Base-by-base conservation (phyloP, 2,888 invertebrate species). In the Caenorhabditis sp. region DNA sequence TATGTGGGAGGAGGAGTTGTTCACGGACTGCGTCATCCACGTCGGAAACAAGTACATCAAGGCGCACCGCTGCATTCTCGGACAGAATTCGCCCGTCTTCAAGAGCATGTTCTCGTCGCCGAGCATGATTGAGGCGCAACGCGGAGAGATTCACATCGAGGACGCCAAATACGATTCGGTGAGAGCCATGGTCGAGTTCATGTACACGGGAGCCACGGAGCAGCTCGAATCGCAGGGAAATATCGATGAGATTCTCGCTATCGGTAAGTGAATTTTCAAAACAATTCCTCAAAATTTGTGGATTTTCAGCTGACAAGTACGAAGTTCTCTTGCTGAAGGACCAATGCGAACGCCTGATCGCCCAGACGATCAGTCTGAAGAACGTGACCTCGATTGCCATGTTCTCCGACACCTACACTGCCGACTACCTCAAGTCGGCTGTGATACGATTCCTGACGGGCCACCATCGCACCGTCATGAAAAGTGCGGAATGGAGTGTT, bases 1-100 rank as follows among this genome's bases (percentile, higher is more conserved):
- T n/a, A 85, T 87, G 86, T 82, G 83, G 79, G 82, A 86, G 37
- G 71, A 71, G 13, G 84, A 86, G 46, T 65, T 84, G 1, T 86
- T 87, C 62, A 81, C 85, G 2, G 87, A 87, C 59, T 86, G 85
- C 48, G 68, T 61, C 9, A 88, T 88, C 37, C 75, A 87, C 82
- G 82, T 87, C 11, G 86, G 85, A n/a, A 63, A 48, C 15, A 83
- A 85, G 39, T 26, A 55, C 15, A 79, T 87, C 48, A 80, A 82
- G 52, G 85, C 85, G 2, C 88, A 88, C 63, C 74, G 85, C 11
- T 86, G 86, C 59, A 83, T 88, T 46, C 76, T 88, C 22, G 86
- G 83, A 7, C 85, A 86, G 43, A 80, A 86, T 65, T 84, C 84
- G 13, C 80, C 80, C 6, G 87, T 88, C 7, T 88, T 88, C 61